phyloP scores from a whole-genome alignment of 92 coral and sea anemone species.

The Phenganax stokvisi region DNA sequence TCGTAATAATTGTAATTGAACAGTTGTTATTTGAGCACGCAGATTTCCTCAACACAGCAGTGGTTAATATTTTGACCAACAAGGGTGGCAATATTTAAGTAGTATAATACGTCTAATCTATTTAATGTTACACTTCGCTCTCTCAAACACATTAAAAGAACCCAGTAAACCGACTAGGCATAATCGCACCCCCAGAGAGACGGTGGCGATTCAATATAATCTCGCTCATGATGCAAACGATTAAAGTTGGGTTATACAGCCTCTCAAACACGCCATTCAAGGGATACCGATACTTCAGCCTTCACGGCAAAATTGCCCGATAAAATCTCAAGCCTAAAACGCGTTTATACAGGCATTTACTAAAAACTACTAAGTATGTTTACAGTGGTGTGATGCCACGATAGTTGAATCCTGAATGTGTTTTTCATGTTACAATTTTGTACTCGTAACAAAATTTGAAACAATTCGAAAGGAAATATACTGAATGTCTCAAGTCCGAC shows the following conservation, averaged over 20 bases:
- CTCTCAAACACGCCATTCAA: neutral
- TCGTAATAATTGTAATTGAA: conserved; percentile 27
- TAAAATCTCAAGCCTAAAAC: no score
- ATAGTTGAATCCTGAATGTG: no score
- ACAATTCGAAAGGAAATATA: no score
- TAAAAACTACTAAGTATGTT: no score
- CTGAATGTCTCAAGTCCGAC: no score
- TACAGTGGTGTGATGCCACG: no score
- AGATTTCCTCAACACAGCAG: conserved; percentile 31
- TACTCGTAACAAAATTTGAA: no score
- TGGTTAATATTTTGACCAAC: conserved; percentile 19
- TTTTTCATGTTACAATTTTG: no score
- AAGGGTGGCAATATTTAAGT: conserved; percentile 18
- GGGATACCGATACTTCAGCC: no score
- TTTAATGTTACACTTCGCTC: conserved; percentile 17
- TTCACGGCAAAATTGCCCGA: no score
- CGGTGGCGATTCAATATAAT: neutral
- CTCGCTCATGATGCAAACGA: conserved; percentile 1
- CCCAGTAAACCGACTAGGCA: conserved; percentile 30
- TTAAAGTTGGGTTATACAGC: neutral
- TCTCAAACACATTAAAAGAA: conserved; percentile 1
- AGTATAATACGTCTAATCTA: conserved; percentile 29
- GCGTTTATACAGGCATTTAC: no score
- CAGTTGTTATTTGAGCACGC: conserved; percentile 16
- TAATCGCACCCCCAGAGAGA: conserved; percentile 34